Base-by-base conservation (phyloP, 2,797 vertebrate genomes). In the Anguilla pacifica region DNA sequence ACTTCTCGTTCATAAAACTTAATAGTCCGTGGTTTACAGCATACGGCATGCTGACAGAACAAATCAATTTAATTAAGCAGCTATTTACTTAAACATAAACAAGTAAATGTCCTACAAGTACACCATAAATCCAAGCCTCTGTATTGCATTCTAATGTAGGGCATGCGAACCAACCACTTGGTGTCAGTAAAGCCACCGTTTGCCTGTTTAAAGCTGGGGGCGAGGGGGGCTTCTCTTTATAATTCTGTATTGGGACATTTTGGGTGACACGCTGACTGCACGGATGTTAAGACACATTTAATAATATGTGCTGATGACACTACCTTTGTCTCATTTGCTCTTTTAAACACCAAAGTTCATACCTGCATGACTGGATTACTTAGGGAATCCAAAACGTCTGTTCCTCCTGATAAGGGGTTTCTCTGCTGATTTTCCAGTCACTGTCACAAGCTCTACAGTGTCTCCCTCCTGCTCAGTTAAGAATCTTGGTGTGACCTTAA, bases 101-200 rank as follows among this genome's bases (percentile, higher is more conserved):
- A 39, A 77, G 72, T 17, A 77, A 11, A 72, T 35, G 2, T 4
- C 25, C 15, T 17, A 64, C 5, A 64, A 64, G 22, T n/a, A n/a
- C 25, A 22, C 70, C 1, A 35, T 25, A 74, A 11, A 39, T 74
- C 9, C 70, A n/a, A 17, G 9, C 5, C 22, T 64, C 61, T 64
- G 5, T 64, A 19, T 19, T 5, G 19, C 25, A 64, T 64, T 64
- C 61, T 64, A 64, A 1, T 2, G 53, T 55, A 55, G 13, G 9
- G 53, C 13, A 53, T 53, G 9, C 53, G 2, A 11, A 79, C 53
- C 70, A 85, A 67, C 91, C 93, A 92, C 93, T 89, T 91, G 93
- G 89, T 92, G 93, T 92, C 93, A 93, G 91, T 92, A 91, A 89
- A 86, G 90, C 67, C 86, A 91, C 91, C 88, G 28, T 51, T 67